These are phyloP conservation scores for Sphaeramia orbicularis DNA, from an alignment of 2,797 vertebrate species.

Conservation along the genomic window DNA sequence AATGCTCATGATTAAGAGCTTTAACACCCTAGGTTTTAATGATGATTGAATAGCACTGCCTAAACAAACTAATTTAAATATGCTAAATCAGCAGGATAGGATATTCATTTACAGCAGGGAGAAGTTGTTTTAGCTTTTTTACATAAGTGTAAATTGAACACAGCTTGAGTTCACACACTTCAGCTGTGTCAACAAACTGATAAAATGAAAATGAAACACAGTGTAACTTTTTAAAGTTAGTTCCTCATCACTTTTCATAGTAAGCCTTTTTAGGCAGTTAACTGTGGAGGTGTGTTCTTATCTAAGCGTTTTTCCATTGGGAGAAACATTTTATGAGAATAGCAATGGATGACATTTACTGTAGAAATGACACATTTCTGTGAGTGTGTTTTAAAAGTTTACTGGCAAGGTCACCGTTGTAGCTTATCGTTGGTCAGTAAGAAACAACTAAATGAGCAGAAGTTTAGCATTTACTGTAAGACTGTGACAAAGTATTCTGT, in stretches of 20 bases:
- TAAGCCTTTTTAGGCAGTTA: constrained; percentile 34
- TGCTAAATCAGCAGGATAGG: neutral
- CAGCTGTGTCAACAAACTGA: constrained; percentile 35
- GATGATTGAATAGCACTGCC: neutral
- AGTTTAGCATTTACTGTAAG: too few relatives aligned
- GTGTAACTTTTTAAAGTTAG: constrained; percentile 14
- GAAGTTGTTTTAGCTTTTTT: neutral
- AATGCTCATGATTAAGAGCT: constrained; percentile 2
- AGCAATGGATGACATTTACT: constrained; percentile 7
- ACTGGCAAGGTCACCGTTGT: constrained; percentile 9
- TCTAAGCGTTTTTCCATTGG: constrained; percentile 24
- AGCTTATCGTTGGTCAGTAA: neutral
- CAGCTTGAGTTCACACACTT: constrained; percentile 18
- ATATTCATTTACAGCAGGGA: neutral
- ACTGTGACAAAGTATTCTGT: too few relatives aligned
- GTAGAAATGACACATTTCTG: constrained; percentile 27
- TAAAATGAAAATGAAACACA: constrained; percentile 31
- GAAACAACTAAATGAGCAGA: neutral
- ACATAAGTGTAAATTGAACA: constrained; percentile 25
- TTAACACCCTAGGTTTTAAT: neutral
- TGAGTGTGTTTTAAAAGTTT: neutral
- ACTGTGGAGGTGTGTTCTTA: constrained; percentile 21
- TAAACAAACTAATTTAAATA: constrained; percentile 8
- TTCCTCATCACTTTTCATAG: constrained; percentile 47
- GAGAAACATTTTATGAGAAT: constrained; percentile 34